A percentile compares a stretch with the other conserved stretches of the same genome.
These are phyloP conservation scores for Myxocyprinus asiaticus DNA, from an alignment of 2,113 vertebrate genomes.

Conservation along the genomic window DNA sequence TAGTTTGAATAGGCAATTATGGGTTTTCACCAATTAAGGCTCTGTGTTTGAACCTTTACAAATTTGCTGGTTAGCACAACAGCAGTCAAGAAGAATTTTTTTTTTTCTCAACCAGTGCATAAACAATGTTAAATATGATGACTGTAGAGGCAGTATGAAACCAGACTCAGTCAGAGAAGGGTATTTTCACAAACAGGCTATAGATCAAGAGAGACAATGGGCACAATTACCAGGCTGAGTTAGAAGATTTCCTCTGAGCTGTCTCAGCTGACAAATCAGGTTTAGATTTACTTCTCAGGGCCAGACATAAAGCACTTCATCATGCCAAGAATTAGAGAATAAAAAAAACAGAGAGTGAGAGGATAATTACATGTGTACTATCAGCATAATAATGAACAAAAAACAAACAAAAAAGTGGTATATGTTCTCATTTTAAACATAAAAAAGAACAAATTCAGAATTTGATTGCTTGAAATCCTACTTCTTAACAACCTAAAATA, in stretches of 20 bases:
- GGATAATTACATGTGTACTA: neutral
- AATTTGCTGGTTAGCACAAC: too few species aligned
- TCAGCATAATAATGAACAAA: neutral
- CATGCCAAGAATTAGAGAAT: constrained; percentile 21
- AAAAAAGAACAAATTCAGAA: neutral
- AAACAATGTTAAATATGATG: constrained; percentile 28
- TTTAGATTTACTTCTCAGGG: neutral
- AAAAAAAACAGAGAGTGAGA: neutral
- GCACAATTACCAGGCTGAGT: constrained; percentile 20
- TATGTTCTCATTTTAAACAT: constrained; percentile 4
- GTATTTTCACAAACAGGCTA: neutral
- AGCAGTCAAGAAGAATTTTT: neutral
- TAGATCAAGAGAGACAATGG: constrained; percentile 40
- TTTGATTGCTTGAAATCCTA: neutral
- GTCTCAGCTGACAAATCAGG: constrained; percentile 21
- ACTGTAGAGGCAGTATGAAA: neutral
- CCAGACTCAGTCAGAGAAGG: neutral
- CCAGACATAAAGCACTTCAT: constrained; percentile 12
- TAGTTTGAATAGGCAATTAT: too few species aligned
- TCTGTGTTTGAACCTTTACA: too few species aligned
- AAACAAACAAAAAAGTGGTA: neutral
- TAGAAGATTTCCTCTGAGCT: constrained; percentile 22
- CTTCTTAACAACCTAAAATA: neutral
- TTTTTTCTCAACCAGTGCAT: constrained; percentile 3
- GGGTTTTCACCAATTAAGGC: too few species aligned